phyloP scores from a whole-genome alignment of 2,797 vertebrate genomes.

The Sphenopsis melanotis region DNA sequence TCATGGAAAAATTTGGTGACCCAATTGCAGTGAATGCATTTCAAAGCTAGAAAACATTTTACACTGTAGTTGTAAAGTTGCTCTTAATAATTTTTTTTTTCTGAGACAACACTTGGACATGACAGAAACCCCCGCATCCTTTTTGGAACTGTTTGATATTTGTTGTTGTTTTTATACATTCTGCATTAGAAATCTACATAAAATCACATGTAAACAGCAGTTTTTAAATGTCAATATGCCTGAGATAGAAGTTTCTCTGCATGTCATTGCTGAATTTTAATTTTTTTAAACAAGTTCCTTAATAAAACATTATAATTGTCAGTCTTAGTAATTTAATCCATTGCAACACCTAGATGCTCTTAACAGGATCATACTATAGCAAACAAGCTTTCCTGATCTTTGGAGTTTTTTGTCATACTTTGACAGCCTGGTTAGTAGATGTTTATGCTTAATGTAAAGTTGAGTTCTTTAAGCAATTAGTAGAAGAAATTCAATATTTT shows the following conservation, averaged over 20 bases:
- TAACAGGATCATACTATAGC: not conserved
- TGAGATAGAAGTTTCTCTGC: not conserved
- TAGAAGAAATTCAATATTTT: not conserved
- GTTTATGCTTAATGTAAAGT: not conserved
- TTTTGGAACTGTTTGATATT: not conserved
- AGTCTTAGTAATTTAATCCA: not conserved
- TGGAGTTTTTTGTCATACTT: not conserved
- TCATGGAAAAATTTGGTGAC: not conserved
- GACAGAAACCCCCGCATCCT: not conserved
- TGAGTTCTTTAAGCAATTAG: not conserved
- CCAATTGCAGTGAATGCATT: not conserved
- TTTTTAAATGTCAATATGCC: not conserved
- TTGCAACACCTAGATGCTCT: not conserved
- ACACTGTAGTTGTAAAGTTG: not conserved
- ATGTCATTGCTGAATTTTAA: not conserved
- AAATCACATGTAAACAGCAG: not conserved
- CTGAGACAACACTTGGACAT: not conserved
- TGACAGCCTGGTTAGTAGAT: not conserved
- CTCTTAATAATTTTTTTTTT: not conserved
- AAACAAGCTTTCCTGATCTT: not conserved
- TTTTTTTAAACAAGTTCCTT: not conserved
- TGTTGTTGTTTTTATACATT: not conserved
- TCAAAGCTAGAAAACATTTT: not conserved
- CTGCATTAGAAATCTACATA: not conserved
- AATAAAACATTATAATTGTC: not conserved